These are phyloP conservation scores for Paragorgia papillata DNA, from an alignment of 92 coral and sea anemone species.

Conservation along the genomic window DNA sequence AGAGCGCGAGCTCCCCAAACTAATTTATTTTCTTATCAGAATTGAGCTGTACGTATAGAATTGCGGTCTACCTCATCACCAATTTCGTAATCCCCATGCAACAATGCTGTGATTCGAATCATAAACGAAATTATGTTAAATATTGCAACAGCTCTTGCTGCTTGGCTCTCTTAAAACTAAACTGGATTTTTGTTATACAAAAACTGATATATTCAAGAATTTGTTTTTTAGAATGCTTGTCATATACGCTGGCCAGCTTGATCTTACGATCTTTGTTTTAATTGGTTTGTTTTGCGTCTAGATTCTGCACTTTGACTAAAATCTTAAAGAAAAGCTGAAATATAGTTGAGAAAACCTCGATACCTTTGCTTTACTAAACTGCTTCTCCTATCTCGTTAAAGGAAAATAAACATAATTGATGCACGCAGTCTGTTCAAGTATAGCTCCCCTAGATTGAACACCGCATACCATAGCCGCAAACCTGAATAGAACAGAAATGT, in stretches of 20 bases:
- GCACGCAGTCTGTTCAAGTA: too few relatives aligned
- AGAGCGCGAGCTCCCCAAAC: not conserved
- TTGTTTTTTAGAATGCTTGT: too few relatives aligned
- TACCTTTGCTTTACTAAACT: not conserved
- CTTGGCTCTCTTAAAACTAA: not conserved
- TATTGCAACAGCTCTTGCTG: not conserved
- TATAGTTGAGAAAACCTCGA: not conserved
- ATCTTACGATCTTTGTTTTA: too few relatives aligned
- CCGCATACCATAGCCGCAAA: too few relatives aligned
- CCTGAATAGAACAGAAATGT: too few relatives aligned
- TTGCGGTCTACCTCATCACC: constrained; percentile 29
- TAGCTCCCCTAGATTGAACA: too few relatives aligned
- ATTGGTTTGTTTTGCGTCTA: too few relatives aligned
- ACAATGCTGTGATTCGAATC: constrained; percentile 27
- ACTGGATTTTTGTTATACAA: not conserved
- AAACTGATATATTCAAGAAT: too few relatives aligned
- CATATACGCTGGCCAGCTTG: too few relatives aligned
- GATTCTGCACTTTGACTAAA: too few relatives aligned
- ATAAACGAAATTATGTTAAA: constrained; percentile 24
- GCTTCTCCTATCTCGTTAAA: constrained; percentile 19
- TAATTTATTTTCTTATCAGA: constrained; percentile 7
- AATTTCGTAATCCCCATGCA: constrained; percentile 13
- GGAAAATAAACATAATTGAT: too few relatives aligned
- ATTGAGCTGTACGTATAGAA: not conserved
- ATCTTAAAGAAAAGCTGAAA: too few relatives aligned